Percentiles rank a stretch among this genome's conserved stretches.
Evolutionary conservation across 2,113 vertebrate genomes (phyloP).

Genomic region (Ariopsis seemanni): DNA sequence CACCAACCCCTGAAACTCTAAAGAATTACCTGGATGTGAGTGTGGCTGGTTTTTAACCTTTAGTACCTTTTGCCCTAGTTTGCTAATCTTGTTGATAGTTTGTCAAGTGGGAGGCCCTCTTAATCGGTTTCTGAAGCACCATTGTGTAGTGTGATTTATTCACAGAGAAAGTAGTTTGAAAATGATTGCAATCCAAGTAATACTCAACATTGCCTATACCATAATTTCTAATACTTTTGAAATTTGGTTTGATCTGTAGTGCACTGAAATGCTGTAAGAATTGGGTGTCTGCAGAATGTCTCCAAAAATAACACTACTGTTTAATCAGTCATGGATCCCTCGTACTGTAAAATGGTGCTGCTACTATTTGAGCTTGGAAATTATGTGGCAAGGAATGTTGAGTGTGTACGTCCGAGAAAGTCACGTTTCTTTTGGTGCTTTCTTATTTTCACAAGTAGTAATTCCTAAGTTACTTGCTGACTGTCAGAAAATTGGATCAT

Average conservation of each 20-base stretch:
- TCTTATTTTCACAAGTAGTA: background rate
- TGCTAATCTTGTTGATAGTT: background rate
- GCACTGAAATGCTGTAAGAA: background rate
- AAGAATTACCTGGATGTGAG: constrained; percentile 92
- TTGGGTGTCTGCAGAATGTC: background rate
- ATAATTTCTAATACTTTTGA: background rate
- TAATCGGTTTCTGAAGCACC: background rate
- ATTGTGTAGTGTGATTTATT: background rate
- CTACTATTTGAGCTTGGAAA: background rate
- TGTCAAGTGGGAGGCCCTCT: background rate
- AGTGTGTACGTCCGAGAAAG: background rate
- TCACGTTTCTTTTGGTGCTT: background rate
- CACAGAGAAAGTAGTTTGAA: background rate
- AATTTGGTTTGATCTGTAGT: background rate
- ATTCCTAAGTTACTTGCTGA: background rate
- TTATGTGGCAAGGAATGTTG: background rate
- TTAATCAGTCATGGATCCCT: background rate
- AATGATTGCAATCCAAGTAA: background rate
- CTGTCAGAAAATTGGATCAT: background rate
- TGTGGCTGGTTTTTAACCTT: background rate
- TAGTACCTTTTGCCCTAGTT: background rate
- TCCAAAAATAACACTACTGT: background rate
- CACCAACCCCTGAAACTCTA: constrained; percentile 83
- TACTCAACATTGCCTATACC: background rate
- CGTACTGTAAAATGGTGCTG: background rate